Conservation (phyloP, 2,113 vertebrate species). For the Chascanopsetta lugubris region DNA sequence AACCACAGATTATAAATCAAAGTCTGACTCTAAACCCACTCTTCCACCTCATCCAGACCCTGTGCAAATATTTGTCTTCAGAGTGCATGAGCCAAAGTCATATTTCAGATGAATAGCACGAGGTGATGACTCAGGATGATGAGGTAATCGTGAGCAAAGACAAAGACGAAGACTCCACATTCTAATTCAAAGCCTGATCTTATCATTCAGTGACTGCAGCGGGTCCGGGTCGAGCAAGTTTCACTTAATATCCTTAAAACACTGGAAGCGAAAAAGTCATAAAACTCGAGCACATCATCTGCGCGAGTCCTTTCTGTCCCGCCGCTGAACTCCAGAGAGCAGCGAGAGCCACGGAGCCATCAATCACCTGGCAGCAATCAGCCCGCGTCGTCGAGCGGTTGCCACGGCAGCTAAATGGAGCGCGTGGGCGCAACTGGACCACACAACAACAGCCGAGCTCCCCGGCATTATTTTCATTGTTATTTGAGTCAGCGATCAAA, state of each 20-base stretch:
- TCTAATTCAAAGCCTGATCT: no score
- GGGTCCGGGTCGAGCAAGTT: neutral
- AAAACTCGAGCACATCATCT: constrained; percentile 11
- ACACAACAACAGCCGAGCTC: constrained; percentile 29
- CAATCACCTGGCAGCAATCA: constrained; percentile 55
- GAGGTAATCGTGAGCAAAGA: no score
- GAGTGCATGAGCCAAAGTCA: no score
- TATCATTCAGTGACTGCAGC: neutral
- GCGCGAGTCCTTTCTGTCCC: constrained; percentile 31
- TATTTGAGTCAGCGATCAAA: constrained; percentile 69
- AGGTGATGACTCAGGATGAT: no score
- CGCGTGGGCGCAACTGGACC: constrained; percentile 4
- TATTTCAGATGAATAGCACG: no score
- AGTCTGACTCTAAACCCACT: no score
- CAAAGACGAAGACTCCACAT: no score
- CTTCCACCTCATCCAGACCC: no score
- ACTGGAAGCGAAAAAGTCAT: neutral
- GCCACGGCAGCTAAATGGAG: constrained; percentile 47
- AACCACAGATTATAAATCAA: no score
- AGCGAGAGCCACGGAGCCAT: constrained; percentile 50
- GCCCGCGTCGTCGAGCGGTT: constrained; percentile 37
- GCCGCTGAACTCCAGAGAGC: constrained; percentile 37
- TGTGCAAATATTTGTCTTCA: no score
- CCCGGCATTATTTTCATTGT: constrained; percentile 54
- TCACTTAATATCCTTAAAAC: neutral